Conservation (phyloP, 2,113 vertebrate species). For the Merops nubicus region DNA sequence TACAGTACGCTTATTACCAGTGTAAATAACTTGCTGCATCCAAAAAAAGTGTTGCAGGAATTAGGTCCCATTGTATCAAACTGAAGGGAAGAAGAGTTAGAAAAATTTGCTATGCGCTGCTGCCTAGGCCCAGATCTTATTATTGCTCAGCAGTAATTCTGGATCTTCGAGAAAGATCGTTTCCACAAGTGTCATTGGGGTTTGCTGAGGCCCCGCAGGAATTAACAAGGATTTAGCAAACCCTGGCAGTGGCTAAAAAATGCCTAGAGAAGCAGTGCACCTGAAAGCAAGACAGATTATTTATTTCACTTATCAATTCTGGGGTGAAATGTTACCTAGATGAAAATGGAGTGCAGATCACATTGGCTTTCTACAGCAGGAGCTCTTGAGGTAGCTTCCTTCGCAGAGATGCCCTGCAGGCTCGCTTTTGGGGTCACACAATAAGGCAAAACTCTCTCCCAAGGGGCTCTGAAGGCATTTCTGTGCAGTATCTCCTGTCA, state of each 20-base stretch:
- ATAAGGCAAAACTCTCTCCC: background rate
- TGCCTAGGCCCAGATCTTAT: background rate
- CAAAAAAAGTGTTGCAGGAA: slow-evolving; percentile 51
- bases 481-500: background rate
- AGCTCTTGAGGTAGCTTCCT: background rate
- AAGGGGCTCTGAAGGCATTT: background rate
- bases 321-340: background rate
- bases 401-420: accelerated
- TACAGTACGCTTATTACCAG: slow-evolving; percentile 42
- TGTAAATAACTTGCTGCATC: slow-evolving; percentile 46
- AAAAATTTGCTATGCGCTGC: background rate
- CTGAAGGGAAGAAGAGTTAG: slow-evolving; percentile 22
- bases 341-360: background rate
- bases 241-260: background rate
- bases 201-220: background rate
- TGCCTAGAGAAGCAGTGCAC: background rate
- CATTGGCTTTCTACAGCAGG: background rate
- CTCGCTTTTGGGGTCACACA: background rate
- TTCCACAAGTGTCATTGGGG: background rate
- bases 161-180: background rate
- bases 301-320: background rate
- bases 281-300: background rate
- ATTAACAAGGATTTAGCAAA: background rate
- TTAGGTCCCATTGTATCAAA: slow-evolving; percentile 60
- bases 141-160: background rate